Evolutionary conservation across 2,888 invertebrate genomes (phyloP).

Genomic region (Chymomyza amoena): DNA sequence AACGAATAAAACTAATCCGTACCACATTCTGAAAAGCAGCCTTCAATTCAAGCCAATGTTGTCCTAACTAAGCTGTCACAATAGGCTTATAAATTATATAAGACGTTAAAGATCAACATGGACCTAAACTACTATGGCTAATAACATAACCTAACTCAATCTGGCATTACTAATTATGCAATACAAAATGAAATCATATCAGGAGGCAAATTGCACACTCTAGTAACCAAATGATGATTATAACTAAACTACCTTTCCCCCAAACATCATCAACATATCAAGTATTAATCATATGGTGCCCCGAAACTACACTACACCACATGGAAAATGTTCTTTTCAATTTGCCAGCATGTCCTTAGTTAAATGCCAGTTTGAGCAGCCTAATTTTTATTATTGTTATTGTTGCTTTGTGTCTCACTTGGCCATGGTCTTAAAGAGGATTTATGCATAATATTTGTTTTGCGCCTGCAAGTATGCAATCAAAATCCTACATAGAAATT

Average conservation of each 20-base stretch:
- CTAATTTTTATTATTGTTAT: not conserved
- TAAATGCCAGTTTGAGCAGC: not conserved
- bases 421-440: slow-evolving; percentile 14
- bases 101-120: not conserved
- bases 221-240: not conserved
- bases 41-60: not conserved
- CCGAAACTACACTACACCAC: not conserved
- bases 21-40: not conserved
- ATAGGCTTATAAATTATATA: not conserved
- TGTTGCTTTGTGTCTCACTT: not conserved
- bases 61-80: not conserved
- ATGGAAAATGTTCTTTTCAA: slow-evolving; percentile 4
- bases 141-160: not conserved
- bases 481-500: slow-evolving; percentile 8
- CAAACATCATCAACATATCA: slow-evolving; percentile 3
- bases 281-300: slow-evolving; percentile 23
- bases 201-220: not conserved
- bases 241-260: not conserved
- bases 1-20: not conserved
- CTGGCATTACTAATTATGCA: not conserved
- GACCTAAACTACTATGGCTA: not conserved
- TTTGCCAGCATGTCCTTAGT: not conserved
- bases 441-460: slow-evolving; percentile 50
- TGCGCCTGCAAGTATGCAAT: slow-evolving; percentile 33
- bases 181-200: not conserved